Evolutionary conservation across 2,113 vertebrate genomes (phyloP).

Genomic region (Etheostoma spectabile): DNA sequence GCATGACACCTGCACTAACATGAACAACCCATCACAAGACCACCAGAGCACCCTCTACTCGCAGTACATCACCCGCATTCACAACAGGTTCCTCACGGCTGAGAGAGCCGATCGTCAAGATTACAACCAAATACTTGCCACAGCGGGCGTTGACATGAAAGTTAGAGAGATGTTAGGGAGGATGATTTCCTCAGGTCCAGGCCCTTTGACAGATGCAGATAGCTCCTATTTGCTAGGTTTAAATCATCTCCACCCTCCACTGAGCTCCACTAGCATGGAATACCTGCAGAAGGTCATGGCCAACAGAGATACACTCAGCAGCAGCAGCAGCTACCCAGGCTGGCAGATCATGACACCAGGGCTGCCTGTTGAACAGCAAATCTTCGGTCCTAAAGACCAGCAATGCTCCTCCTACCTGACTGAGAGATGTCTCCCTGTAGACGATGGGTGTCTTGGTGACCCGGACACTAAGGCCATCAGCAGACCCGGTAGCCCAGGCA

Average conservation of each 20-base stretch:
- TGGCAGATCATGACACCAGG: constrained; percentile 97
- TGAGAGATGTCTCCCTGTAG: constrained; percentile 85
- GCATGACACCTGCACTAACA: constrained; percentile 74
- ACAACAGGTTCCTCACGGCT: constrained; percentile 90
- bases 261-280: constrained; percentile 94
- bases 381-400: constrained; percentile 91
- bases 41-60: constrained; percentile 93
- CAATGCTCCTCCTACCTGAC: constrained; percentile 75
- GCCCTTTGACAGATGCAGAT: constrained; percentile 87
- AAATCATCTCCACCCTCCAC: constrained; percentile 90
- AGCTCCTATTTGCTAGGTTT: constrained; percentile 91
- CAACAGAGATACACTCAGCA: constrained; percentile 89
- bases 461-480: constrained; percentile 92
- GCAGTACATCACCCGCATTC: constrained; percentile 93
- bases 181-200: constrained; percentile 89
- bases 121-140: constrained; percentile 89
- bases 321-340: constrained; percentile 90
- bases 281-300: constrained; percentile 92
- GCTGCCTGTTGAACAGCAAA: constrained; percentile 91
- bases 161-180: constrained; percentile 95
- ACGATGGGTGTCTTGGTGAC: constrained; percentile 91
- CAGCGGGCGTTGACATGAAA: constrained; percentile 91
- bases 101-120: constrained; percentile 90
- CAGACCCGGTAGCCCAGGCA: constrained; percentile 91
- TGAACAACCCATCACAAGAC: constrained; percentile 90